Percentiles rank a stretch among this genome's conserved stretches.
Evolutionary conservation across 2,113 vertebrate species (phyloP).

Genomic region (Nycticorax nycticorax): DNA sequence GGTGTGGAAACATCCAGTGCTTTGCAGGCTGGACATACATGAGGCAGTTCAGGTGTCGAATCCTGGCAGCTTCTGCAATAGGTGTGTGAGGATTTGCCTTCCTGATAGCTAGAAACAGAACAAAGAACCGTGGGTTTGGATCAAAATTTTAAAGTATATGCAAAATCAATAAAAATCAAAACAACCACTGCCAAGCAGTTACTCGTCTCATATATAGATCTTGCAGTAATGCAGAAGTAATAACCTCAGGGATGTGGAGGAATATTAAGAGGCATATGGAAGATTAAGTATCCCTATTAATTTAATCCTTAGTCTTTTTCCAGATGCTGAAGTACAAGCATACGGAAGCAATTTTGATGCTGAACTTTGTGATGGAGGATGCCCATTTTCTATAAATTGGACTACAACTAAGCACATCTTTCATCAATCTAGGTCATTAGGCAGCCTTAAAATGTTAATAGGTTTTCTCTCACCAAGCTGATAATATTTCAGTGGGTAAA

Average conservation of each 20-base stretch:
- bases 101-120: not conserved
- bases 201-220: not conserved
- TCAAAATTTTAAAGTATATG: not conserved
- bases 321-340: constrained; percentile 43
- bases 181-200: not conserved
- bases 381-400: constrained; percentile 35
- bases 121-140: not conserved
- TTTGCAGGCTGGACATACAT: not conserved
- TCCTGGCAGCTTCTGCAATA: not conserved
- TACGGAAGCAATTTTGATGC: constrained; percentile 35
- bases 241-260: constrained; percentile 25
- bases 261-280: constrained; percentile 16
- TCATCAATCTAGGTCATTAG: not conserved
- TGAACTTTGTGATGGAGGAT: constrained; percentile 31
- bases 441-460: not conserved
- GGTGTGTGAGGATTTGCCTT: not conserved
- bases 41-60: not conserved
- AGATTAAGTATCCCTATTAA: constrained; percentile 53
- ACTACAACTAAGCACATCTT: constrained; percentile 18
- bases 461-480: not conserved
- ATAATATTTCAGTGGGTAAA: not conserved
- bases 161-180: constrained; percentile 4
- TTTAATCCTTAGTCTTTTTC: constrained; percentile 48
- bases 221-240: constrained; percentile 12
- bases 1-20: not conserved